These are phyloP conservation scores for Trissolcus brochymenae DNA, from an alignment of 2,888 invertebrate species.

Conservation along the genomic window DNA sequence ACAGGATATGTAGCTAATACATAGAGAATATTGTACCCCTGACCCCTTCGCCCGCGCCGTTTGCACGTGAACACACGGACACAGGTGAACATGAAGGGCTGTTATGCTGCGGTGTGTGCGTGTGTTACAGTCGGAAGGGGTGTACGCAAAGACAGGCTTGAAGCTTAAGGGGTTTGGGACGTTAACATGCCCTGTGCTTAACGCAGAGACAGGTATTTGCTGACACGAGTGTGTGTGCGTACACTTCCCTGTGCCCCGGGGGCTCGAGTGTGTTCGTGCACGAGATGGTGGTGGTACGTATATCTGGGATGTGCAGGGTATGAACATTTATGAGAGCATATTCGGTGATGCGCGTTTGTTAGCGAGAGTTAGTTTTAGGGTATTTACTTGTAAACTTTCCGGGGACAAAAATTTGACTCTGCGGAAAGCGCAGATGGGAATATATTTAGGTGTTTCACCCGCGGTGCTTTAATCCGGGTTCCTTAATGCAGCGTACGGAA, in stretches of 20 bases:
- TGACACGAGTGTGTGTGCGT: slow-evolving; percentile 46
- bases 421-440: slow-evolving; percentile 15
- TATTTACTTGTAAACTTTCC: slow-evolving; percentile 44
- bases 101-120: slow-evolving; percentile 13
- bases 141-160: slow-evolving; percentile 53
- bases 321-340: slow-evolving; percentile 39
- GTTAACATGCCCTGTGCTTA: slow-evolving; percentile 64
- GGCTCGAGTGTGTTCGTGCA: slow-evolving; percentile 15
- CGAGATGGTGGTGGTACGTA: slow-evolving; percentile 8
- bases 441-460: slow-evolving; percentile 27
- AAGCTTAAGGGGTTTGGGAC: slow-evolving; percentile 62
- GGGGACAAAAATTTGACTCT: slow-evolving; percentile 40
- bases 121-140: slow-evolving; percentile 1
- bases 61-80: slow-evolving; percentile 35
- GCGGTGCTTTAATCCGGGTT: slow-evolving; percentile 18
- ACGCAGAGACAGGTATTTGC: slow-evolving; percentile 69
- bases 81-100: slow-evolving; percentile 40
- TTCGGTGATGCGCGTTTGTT: slow-evolving; percentile 31
- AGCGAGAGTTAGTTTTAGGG: slow-evolving; percentile 34
- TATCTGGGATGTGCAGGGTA: slow-evolving; percentile 20
- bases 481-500: slow-evolving; percentile 13
- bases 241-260: slow-evolving; percentile 34
- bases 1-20: slow-evolving; percentile 68
- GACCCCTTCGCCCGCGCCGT: slow-evolving; percentile 44
- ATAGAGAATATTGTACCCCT: slow-evolving; percentile 68